Base-by-base conservation (phyloP, 2,113 vertebrate genomes). In the Anolis sagrei region DNA sequence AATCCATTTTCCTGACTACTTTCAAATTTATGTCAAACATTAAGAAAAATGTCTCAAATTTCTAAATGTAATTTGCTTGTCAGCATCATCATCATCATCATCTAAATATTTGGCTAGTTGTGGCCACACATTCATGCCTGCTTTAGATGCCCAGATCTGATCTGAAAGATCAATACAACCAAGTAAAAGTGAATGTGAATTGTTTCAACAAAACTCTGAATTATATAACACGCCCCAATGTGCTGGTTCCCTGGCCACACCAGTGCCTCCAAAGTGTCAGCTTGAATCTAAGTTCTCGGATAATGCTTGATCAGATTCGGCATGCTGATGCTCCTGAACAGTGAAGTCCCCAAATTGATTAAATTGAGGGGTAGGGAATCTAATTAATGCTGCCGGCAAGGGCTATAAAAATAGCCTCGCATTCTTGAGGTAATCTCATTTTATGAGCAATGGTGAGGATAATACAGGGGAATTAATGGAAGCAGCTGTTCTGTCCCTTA, bases 391-490 rank as follows among this genome's bases (percentile, higher is more conserved):
- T 39, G 2, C 3, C 8, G 36, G 68, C 44, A 87, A 75, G 32
- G 79, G 8, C 44, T 89, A 14, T 23, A 48, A 92, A 86, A 72
- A n/a, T 4, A 78, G 3, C 13, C 84, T 39, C 77, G 32, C 73
- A 72, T 11, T 89, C 34, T 88, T 79, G 82, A 75, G 19, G 23
- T 81, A 90, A 90, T 44, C 88, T 87, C 87, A n/a, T 69, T 88
- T 89, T 49, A 87, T 77, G 84, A 91, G 86, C 87, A 90, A 83
- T 11, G 11, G 19, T 64, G 61, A 29, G 82, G 49, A 29, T 84
- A 77, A 88, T 25, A 1, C 74, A 85, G 0, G 58, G 44, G 64
- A 84, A 68, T 85, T 62, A 86, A 86, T 1, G 32, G 69, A 80
- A 70, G 69, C 5, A 51, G n/a, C 39, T 75, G 54, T 81, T 91